Conservation (phyloP, 2,888 invertebrate species). For the Eurois occulta region DNA sequence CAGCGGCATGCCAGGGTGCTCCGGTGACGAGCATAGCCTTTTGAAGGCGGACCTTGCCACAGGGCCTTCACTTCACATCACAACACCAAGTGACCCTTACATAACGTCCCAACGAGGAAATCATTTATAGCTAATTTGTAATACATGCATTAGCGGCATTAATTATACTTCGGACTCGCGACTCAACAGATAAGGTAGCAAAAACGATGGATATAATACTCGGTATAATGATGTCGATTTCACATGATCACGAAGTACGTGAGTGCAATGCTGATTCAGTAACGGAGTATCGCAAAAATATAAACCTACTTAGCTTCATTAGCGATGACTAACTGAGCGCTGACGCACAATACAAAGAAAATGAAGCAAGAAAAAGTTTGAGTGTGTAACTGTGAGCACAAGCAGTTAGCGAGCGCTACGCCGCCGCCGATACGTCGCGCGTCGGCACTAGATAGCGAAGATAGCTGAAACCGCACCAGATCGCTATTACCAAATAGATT, state of each 20-base stretch:
- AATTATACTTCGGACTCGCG: constrained; percentile 16
- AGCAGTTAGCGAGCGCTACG: constrained; percentile 31
- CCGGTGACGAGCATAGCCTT: not conserved
- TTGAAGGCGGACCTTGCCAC: constrained; percentile 1
- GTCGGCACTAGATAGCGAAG: constrained; percentile 6
- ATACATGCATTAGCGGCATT: constrained; percentile 24
- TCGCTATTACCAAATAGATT: constrained; percentile 39
- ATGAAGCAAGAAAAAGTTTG: constrained; percentile 51
- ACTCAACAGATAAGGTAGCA: constrained; percentile 14
- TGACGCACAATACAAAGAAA: constrained; percentile 64
- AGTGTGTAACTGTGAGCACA: constrained; percentile 40
- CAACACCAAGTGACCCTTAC: constrained; percentile 13
- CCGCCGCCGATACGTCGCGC: constrained; percentile 2
- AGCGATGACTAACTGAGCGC: constrained; percentile 62
- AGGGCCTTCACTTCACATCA: not conserved
- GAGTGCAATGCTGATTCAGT: constrained; percentile 65
- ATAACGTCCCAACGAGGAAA: constrained; percentile 28
- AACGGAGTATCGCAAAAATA: constrained; percentile 59
- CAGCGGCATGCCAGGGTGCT: not conserved
- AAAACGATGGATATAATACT: constrained; percentile 32
- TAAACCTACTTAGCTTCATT: constrained; percentile 63
- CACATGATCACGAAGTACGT: constrained; percentile 50
- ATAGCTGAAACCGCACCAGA: constrained; percentile 21
- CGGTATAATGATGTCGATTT: constrained; percentile 33
- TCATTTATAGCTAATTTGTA: constrained; percentile 22